Evolutionary conservation across 2,113 vertebrate genomes (phyloP), one percentile per base, ranked within the genome.

Genomic region (Acanthochromis polyacanthus): DNA sequence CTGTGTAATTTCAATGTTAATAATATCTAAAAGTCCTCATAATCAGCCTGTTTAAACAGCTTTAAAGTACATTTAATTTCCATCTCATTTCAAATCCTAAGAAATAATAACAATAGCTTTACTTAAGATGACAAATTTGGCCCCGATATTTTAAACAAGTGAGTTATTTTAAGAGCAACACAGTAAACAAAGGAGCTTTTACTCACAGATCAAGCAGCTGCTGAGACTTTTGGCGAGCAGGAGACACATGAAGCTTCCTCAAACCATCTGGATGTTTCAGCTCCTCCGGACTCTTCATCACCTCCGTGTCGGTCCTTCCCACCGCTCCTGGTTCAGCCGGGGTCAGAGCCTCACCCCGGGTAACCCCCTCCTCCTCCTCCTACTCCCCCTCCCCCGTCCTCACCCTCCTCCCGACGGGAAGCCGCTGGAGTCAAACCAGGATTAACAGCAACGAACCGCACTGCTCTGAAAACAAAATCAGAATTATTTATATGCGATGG

Each of bases 341-440:
- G 89, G 85, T 81, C 80, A 70, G 79, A 63, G 62, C 64, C 8
- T 91, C 89, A 91, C 88, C 89, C 78, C 46, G 71, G 14, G 5
- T 88, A 74, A 89, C 73, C 87, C 75, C 25, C 48, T 11, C 30
- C 19, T n/a, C n/a, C n/a, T n/a, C n/a, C n/a, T n/a, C n/a, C n/a
- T n/a, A n/a, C 2, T 25, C 25, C 25, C 3, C 25, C 25, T 25
- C 6, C 57, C 40, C 15, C 66, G 66, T 48, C 72, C 45, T 14
- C 32, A 36, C 56, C 22, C 72, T 57, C 50, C 22, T 46, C 50
- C 32, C 20, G 40, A 69, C 56, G 22, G 67, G 43, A 40, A 76
- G 65, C 60, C 70, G 50, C 23, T 61, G 20, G 74, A 71, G 53
- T 25, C 17, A 71, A 85, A 63, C 11, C 45, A 45, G 25, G 52